phyloP scores from a whole-genome alignment of 2,113 vertebrate species.

The Ptyas mucosa region DNA sequence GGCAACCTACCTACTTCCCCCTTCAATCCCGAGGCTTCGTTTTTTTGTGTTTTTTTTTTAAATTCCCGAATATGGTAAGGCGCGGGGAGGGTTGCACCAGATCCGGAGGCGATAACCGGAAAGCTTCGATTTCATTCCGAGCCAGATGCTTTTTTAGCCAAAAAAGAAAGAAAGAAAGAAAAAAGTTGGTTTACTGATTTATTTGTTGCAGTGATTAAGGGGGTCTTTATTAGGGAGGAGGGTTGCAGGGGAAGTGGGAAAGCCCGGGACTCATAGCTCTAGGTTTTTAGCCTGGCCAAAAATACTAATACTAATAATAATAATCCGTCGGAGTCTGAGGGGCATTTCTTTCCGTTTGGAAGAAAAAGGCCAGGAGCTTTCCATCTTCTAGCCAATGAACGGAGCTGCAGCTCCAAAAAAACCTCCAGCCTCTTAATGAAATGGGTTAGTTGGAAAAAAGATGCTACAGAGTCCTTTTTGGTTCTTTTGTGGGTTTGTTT shows the following conservation, averaged over 20 bases:
- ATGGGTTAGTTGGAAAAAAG: background rate
- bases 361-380: background rate
- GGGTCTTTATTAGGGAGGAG: background rate
- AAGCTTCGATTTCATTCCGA: background rate
- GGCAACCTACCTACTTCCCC: background rate
- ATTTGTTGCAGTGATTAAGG: background rate
- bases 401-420: background rate
- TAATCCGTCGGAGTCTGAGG: background rate
- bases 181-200: background rate
- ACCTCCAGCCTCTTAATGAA: background rate
- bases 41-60: too few relatives aligned
- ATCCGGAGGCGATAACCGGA: background rate
- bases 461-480: background rate
- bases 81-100: background rate
- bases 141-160: too few relatives aligned
- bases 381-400: background rate
- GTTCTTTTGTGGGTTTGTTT: too few relatives aligned
- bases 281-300: background rate
- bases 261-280: background rate
- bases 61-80: background rate
- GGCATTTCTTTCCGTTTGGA: background rate
- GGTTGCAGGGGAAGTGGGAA: background rate
- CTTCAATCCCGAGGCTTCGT: background rate
- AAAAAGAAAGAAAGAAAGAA: too few relatives aligned
- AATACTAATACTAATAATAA: too few relatives aligned